Evolutionary conservation across 2,113 vertebrate genomes (phyloP), one percentile per base, ranked within the genome.

Genomic region (Cairina moschata): DNA sequence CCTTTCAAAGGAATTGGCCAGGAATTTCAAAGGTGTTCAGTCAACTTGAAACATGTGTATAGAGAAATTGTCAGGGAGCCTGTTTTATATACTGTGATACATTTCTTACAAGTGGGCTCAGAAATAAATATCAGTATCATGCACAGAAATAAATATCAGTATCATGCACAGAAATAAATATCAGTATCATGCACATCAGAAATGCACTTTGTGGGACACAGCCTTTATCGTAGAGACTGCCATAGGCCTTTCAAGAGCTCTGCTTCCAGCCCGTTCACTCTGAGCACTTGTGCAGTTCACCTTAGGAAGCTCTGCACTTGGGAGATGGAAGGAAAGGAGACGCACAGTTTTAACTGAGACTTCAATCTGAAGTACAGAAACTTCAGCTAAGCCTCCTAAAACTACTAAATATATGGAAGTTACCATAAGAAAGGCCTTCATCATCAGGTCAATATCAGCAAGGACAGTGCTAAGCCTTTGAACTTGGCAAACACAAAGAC

Each of bases 251-350:
- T 56, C n/a, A 68, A 71, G 48, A 90, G 36, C 25, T 65, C 46
- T 23, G 1, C 18, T 46, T n/a, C 29, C 20, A 32, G 40, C 65
- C 40, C 40, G 15, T 14, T 18, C 18, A 42, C 63, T 25, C 17
- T 23, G 32, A 5, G 25, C 23, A 84, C 6, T 26, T 4, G 0
- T 2, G 16, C 13, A 11, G 17, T 4, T 82, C 20, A 3, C 2
- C 32, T 60, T 38, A 31, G 22, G 18, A 82, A 32, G 20, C 28
- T 29, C 32, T 44, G 23, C 3, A 8, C 7, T 25, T 36, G 11
- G 26, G 11, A 77, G 32, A 90, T 69, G 7, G 40, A 66, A 2
- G 0, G 11, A 84, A 91, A 14, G 2, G 71, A 42, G 28, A 83
- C 77, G 50, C 4, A 52, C 8, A 34, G 87, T 11, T 82, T 79